These are phyloP conservation scores for Paratrypauchen microcephalus DNA, from an alignment of 2,797 vertebrate genomes.

Conservation along the genomic window DNA sequence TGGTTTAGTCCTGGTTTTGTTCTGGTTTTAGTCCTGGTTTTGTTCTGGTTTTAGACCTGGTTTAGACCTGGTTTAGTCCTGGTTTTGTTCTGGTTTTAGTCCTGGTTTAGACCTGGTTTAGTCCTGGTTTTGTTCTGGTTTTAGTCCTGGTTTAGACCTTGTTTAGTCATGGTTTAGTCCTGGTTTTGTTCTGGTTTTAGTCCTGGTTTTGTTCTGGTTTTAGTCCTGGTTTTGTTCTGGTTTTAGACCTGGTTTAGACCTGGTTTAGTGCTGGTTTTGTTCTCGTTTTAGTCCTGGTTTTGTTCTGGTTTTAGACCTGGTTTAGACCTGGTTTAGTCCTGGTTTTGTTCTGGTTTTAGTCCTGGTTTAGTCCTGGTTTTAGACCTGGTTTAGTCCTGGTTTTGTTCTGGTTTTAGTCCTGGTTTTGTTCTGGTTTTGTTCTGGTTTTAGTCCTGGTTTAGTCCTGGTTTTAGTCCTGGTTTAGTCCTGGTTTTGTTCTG, in stretches of 20 bases:
- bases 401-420: background rate
- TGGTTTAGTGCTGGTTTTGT: background rate
- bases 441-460: background rate
- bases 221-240: background rate
- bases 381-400: no score
- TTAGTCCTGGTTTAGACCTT: background rate
- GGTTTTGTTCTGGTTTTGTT: no score
- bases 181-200: background rate
- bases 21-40: background rate
- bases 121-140: background rate
- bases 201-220: background rate
- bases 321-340: background rate
- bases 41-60: background rate
- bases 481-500: background rate
- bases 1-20: background rate
- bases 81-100: background rate
- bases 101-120: no score
- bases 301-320: background rate
- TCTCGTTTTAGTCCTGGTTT: background rate
- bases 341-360: background rate
- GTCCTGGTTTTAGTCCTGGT: background rate
- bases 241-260: background rate
- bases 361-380: background rate
- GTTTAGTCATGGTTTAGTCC: background rate
- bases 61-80: background rate